These are phyloP conservation scores for Ptycholaimellus sp. DNA, from an alignment of 2,888 invertebrate genomes.

Conservation along the genomic window DNA sequence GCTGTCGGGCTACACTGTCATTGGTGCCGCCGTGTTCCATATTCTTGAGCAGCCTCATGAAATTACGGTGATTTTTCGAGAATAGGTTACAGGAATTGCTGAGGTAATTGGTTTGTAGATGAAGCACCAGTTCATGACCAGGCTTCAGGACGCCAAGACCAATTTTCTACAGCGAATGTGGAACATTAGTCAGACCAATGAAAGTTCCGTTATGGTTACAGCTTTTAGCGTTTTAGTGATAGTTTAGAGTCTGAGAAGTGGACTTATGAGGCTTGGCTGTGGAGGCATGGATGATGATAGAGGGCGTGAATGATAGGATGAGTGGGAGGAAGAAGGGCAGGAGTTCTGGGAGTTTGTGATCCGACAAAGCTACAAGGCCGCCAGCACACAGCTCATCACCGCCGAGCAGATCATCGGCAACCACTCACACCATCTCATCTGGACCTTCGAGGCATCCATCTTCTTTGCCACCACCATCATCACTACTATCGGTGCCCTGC, in stretches of 20 bases:
- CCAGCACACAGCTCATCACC: conserved; percentile 22
- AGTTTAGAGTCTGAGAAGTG: no score
- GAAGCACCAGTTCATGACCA: not conserved
- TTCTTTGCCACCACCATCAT: conserved; percentile 26
- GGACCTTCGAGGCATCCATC: conserved; percentile 23
- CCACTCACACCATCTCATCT: conserved; percentile 15
- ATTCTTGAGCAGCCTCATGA: conserved; percentile 19
- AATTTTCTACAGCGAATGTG: not conserved
- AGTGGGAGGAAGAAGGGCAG: no score
- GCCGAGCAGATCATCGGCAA: conserved; percentile 18
- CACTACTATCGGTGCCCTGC: conserved; percentile 21
- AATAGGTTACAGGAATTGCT: not conserved
- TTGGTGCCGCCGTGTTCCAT: conserved; percentile 23
- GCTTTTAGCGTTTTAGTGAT: no score
- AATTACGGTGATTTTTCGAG: conserved; percentile 11
- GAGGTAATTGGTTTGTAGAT: not conserved
- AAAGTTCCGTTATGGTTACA: no score
- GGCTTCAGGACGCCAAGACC: not conserved
- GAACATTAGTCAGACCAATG: no score
- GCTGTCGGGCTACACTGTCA: conserved; percentile 17
- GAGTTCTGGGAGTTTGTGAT: no score
- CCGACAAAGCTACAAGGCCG: conserved; percentile 14
- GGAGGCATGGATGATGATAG: no score
- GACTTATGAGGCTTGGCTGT: no score
- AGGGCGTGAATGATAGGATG: not conserved